Percentiles rank a stretch among this genome's conserved stretches.
Conservation (phyloP, 1,140 invertebrate species). For the Oryctes rhinoceros region DNA sequence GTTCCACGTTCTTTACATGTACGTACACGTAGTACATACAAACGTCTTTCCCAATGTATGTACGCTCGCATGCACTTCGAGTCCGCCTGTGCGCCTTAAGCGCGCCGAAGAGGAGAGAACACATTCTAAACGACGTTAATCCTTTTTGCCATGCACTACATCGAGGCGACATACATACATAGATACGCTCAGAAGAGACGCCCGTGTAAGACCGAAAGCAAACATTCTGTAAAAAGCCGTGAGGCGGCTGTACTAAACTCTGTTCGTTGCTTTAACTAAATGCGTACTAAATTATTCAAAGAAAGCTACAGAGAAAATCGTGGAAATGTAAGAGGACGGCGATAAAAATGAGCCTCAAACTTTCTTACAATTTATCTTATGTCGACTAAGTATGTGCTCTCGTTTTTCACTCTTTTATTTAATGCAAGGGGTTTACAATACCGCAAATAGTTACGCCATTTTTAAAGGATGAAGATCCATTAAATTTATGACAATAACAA, state of each 20-base stretch:
- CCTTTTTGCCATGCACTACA: background rate
- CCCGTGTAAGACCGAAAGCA: background rate
- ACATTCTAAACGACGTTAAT: constrained; percentile 6
- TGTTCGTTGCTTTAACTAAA: constrained; percentile 3
- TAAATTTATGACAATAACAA: no score
- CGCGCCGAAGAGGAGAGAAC: background rate
- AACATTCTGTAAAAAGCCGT: background rate
- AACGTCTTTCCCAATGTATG: background rate
- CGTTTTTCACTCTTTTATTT: background rate
- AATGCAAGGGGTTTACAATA: no score
- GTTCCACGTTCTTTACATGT: background rate
- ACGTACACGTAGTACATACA: background rate
- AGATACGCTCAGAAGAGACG: background rate
- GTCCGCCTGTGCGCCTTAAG: background rate
- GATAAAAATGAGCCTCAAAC: background rate
- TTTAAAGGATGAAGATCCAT: no score
- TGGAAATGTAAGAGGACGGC: background rate
- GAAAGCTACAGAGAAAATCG: background rate
- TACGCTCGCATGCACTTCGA: background rate
- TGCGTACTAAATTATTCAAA: constrained; percentile 10
- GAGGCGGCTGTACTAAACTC: background rate
- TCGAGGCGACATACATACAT: background rate
- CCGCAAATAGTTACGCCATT: no score
- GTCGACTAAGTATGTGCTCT: no score
- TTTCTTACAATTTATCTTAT: background rate